Evolutionary conservation across 2,113 vertebrate species (phyloP).

Genomic region (Neomonachus schauinslandi): DNA sequence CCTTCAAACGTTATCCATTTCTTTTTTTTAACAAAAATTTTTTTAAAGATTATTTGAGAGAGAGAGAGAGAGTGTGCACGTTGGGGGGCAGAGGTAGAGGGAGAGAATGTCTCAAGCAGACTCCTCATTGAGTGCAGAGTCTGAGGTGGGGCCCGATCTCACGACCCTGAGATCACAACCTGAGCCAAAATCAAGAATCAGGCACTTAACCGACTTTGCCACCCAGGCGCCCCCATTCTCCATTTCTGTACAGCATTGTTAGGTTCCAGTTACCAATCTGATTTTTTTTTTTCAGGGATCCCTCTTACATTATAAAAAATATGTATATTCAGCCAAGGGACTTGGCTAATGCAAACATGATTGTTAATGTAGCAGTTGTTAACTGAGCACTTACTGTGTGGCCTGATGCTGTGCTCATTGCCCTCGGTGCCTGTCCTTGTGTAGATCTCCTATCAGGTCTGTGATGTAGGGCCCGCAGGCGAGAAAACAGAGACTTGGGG

Average conservation of each 20-base stretch:
- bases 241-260: slow-evolving; percentile 16
- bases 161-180: not conserved
- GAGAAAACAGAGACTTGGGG: not conserved
- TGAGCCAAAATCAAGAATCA: not conserved
- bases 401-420: not conserved
- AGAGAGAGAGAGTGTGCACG: too few relatives aligned
- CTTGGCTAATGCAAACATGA: not conserved
- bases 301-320: not conserved
- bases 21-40: not conserved
- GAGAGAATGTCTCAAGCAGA: not conserved
- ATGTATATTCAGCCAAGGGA: not conserved
- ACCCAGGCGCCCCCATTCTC: not conserved
- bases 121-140: not conserved
- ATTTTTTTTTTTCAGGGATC: not conserved
- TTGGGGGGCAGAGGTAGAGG: too few relatives aligned
- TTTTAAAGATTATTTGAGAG: too few relatives aligned
- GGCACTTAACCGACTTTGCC: not conserved
- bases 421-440: not conserved
- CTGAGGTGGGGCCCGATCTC: not conserved
- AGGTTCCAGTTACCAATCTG: not conserved
- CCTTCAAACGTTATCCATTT: not conserved
- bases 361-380: not conserved
- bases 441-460: not conserved
- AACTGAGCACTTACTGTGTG: not conserved
- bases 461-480: not conserved